These are phyloP conservation scores for Pomacea maculata DNA, from an alignment of 1,140 invertebrate species.

Conservation along the genomic window DNA sequence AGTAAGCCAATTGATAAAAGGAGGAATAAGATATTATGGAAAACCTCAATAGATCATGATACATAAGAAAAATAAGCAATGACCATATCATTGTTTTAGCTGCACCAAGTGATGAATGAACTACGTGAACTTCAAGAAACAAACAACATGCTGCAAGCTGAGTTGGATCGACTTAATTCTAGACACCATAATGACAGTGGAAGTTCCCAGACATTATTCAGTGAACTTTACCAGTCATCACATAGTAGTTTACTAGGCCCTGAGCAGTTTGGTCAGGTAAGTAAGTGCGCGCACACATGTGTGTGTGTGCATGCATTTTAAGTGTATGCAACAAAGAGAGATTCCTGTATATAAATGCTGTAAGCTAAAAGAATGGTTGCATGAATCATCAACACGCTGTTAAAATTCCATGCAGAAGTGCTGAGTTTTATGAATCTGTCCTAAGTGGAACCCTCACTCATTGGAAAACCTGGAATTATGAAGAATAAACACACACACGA, in stretches of 20 bases:
- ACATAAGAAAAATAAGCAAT: background rate
- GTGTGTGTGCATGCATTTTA: background rate
- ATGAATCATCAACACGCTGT: no score
- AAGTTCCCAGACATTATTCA: background rate
- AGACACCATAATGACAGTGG: conserved; percentile 4
- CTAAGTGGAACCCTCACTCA: no score
- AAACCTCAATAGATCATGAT: no score
- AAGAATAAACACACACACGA: no score
- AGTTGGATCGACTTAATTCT: conserved; percentile 26
- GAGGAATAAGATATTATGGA: no score
- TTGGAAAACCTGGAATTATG: no score
- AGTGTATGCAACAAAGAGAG: no score
- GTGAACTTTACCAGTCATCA: background rate
- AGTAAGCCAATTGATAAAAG: no score
- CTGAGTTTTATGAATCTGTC: no score
- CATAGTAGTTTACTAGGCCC: background rate
- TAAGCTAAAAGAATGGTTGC: no score
- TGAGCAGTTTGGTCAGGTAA: background rate
- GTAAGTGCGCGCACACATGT: background rate
- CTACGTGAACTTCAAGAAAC: conserved; percentile 31
- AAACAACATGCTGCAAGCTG: conserved; percentile 27
- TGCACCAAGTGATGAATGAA: conserved; percentile 29
- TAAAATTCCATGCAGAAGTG: no score
- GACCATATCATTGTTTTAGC: conserved; percentile 12
- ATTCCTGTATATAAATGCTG: no score